Conservation (phyloP, 2,888 invertebrate genomes). For the Lomographa bimaculata region DNA sequence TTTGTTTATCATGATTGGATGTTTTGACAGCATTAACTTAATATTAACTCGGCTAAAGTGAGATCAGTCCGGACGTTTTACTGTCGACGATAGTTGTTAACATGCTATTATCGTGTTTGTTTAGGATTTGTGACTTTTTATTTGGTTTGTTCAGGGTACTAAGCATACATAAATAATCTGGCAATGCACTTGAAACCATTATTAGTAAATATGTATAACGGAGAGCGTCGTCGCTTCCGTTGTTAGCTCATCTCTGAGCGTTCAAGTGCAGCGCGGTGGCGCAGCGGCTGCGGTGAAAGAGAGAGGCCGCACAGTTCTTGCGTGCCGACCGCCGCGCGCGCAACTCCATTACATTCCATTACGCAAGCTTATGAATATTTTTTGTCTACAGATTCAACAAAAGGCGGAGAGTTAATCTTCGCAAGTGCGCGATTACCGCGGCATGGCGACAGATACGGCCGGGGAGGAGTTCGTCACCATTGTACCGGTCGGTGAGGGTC, state of each 20-base stretch:
- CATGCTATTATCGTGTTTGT: slow-evolving; percentile 13
- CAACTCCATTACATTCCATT: slow-evolving; percentile 62
- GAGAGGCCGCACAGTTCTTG: slow-evolving; percentile 66
- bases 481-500: slow-evolving; percentile 80
- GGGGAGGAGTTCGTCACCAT: slow-evolving; percentile 84
- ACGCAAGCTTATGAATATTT: slow-evolving; percentile 66
- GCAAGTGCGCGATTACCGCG: slow-evolving; percentile 64
- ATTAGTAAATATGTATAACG: slow-evolving; percentile 12
- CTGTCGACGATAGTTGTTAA: slow-evolving; percentile 3
- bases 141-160: slow-evolving; percentile 1
- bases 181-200: slow-evolving; percentile 5
- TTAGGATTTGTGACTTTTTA: slow-evolving; percentile 4
- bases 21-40: not conserved
- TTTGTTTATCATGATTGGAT: slow-evolving; percentile 23
- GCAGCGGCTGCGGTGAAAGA: slow-evolving; percentile 70
- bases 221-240: slow-evolving; percentile 12
- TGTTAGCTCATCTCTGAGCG: slow-evolving; percentile 50
- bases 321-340: slow-evolving; percentile 56
- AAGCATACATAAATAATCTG: not conserved
- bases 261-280: slow-evolving; percentile 52
- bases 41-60: slow-evolving; percentile 14
- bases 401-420: slow-evolving; percentile 53
- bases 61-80: slow-evolving; percentile 5
- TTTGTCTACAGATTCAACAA: slow-evolving; percentile 70
- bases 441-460: slow-evolving; percentile 74